phyloP scores from a whole-genome alignment of 2,113 vertebrate genomes.

The Paramormyrops kingsleyae region DNA sequence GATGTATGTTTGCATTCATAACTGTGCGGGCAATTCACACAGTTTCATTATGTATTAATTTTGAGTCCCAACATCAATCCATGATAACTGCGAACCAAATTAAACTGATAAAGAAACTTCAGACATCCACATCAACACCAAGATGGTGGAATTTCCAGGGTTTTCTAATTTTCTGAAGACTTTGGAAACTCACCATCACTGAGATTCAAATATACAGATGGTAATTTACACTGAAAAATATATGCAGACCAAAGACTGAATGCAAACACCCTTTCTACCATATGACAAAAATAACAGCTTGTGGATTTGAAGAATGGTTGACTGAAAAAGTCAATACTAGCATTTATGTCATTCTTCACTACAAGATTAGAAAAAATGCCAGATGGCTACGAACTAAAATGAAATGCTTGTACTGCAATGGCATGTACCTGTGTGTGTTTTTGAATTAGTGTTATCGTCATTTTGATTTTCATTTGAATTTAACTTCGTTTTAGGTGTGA shows the following conservation, averaged over 20 bases:
- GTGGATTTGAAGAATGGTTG: neutral
- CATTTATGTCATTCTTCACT: neutral
- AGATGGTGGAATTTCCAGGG: neutral
- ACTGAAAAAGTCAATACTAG: neutral
- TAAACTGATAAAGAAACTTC: neutral
- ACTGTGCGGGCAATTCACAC: neutral
- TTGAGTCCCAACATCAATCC: neutral
- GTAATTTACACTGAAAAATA: neutral
- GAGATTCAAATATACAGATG: neutral
- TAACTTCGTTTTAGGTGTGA: neutral
- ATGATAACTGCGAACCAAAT: neutral
- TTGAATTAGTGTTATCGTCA: neutral
- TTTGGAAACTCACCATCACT: neutral
- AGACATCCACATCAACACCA: neutral
- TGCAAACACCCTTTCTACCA: neutral
- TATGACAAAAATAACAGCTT: neutral
- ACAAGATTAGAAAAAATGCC: neutral
- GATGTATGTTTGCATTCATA: neutral
- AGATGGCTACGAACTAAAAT: neutral
- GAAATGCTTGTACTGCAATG: neutral
- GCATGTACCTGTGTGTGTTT: neutral
- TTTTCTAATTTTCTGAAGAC: neutral
- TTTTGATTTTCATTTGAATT: neutral
- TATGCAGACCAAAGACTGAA: neutral
- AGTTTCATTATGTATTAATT: neutral